These are phyloP conservation scores for Fringilla coelebs DNA, from an alignment of 2,797 vertebrate species.

Conservation along the genomic window DNA sequence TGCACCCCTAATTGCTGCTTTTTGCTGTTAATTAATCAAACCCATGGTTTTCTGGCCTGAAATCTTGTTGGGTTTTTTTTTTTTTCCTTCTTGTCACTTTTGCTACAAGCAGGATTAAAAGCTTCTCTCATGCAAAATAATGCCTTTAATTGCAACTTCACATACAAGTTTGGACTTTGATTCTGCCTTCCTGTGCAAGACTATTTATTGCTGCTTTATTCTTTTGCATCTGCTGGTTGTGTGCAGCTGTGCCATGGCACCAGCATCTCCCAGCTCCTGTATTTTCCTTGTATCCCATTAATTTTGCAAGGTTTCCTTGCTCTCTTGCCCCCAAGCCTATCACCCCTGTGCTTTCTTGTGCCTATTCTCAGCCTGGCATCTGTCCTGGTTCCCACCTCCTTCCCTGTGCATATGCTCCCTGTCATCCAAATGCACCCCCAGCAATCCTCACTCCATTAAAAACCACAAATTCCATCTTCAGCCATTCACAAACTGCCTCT, in stretches of 20 bases:
- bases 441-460: not conserved
- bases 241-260: not conserved
- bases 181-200: not conserved
- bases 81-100: not conserved
- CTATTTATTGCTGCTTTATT: not conserved
- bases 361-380: not conserved
- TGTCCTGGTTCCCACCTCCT: not conserved
- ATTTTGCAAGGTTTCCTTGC: not conserved
- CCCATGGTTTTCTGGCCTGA: not conserved
- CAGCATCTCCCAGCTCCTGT: not conserved
- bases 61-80: not conserved
- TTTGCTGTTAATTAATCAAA: not conserved
- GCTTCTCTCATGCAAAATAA: not conserved
- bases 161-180: not conserved
- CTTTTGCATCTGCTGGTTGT: not conserved
- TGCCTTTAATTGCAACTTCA: not conserved
- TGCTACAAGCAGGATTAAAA: conserved; percentile 3
- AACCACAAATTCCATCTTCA: not conserved
- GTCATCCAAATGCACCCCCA: not conserved
- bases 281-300: not conserved
- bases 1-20: not conserved
- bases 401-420: not conserved
- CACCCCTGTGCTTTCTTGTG: not conserved
- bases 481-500: not conserved
- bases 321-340: not conserved